A percentile compares a stretch with the other conserved stretches of the same genome.
Evolutionary conservation across 2,797 vertebrate species (phyloP).

Genomic region (Lophotriccus pileatus): DNA sequence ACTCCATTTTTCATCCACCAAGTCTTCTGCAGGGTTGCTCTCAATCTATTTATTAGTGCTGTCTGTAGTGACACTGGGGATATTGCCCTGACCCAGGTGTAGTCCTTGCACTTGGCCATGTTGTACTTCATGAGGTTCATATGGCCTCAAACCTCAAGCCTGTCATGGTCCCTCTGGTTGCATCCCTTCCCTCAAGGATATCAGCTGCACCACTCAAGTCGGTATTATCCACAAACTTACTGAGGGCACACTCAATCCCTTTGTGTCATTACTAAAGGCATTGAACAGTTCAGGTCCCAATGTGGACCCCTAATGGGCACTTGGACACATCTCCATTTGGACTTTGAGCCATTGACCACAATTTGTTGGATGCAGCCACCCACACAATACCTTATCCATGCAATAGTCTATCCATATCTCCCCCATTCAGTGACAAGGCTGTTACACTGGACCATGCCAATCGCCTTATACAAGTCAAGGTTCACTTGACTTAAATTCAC

Average conservation of each 20-base stretch:
- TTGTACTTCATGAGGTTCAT: neutral
- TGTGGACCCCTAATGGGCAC: accelerated
- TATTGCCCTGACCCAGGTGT: neutral
- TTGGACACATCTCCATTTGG: neutral
- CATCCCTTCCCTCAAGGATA: neutral
- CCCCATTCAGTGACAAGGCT: neutral
- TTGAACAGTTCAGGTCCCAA: accelerated
- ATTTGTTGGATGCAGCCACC: neutral
- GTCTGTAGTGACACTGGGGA: too few species aligned
- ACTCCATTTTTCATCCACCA: neutral
- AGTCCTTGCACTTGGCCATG: neutral
- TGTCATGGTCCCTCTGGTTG: neutral
- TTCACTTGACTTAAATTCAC: neutral
- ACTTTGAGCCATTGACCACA: neutral
- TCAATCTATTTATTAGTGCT: neutral
- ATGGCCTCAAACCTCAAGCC: neutral
- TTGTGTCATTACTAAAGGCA: neutral
- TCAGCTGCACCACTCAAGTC: neutral
- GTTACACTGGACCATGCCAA: neutral
- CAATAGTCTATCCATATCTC: neutral
- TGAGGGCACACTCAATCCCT: neutral
- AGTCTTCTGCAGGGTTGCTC: neutral
- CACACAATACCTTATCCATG: neutral
- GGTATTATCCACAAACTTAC: neutral
- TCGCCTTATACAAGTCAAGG: neutral